Percentiles rank a stretch among this genome's conserved stretches.
phyloP scores from a whole-genome alignment of 1,140 invertebrate species.

The Drosophila pseudoananassae region DNA sequence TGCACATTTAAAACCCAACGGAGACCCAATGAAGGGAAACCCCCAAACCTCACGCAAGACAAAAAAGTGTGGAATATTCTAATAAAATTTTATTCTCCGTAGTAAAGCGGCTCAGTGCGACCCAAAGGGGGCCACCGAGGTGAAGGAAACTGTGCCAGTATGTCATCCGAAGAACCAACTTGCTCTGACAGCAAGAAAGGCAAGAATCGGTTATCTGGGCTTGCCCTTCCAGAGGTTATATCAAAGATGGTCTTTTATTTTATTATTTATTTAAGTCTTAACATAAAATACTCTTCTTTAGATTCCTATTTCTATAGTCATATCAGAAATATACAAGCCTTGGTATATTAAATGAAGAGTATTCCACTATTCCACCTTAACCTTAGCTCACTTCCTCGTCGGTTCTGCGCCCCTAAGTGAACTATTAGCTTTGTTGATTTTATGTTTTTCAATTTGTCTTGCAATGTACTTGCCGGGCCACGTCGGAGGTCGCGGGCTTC shows the following conservation, averaged over 20 bases:
- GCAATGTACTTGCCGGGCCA: slow-evolving; percentile 37
- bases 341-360: not conserved
- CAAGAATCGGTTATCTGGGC: not conserved
- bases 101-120: slow-evolving; percentile 79
- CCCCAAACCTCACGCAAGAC: slow-evolving; percentile 4
- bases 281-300: not conserved
- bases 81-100: slow-evolving; percentile 82
- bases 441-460: slow-evolving; percentile 79
- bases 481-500: slow-evolving; percentile 4
- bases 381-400: slow-evolving; percentile 15
- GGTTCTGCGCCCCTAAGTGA: slow-evolving; percentile 69
- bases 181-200: slow-evolving; percentile 22
- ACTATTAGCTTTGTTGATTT: slow-evolving; percentile 82
- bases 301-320: no score
- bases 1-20: slow-evolving; percentile 40
- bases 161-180: slow-evolving; percentile 54
- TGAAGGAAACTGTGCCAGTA: slow-evolving; percentile 66
- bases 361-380: not conserved
- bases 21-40: slow-evolving; percentile 40
- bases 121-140: slow-evolving; percentile 18
- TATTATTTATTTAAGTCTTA: not conserved
- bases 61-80: slow-evolving; percentile 58
- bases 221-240: slow-evolving; percentile 3
- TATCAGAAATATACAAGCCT: no score
- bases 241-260: not conserved